Evolutionary conservation across 2,888 invertebrate species (phyloP).

Genomic region (Eupithecia subumbrata): DNA sequence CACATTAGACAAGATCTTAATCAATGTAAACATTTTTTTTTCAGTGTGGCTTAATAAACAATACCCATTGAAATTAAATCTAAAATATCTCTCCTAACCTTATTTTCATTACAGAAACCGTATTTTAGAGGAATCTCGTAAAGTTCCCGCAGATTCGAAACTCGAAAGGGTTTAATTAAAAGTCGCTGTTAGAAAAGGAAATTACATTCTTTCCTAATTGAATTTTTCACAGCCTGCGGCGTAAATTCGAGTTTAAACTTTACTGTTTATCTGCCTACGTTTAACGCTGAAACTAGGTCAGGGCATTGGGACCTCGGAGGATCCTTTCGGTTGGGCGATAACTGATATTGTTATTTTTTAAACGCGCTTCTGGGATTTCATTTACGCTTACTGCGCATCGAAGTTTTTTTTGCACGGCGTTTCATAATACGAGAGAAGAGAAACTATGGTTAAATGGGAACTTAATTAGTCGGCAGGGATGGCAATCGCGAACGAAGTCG

Average conservation of each 20-base stretch:
- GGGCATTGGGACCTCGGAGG: neutral
- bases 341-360: neutral
- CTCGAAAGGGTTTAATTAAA: constrained; percentile 41
- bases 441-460: no score
- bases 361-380: neutral
- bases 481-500: no score
- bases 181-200: constrained; percentile 35
- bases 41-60: no score
- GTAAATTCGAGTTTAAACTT: constrained; percentile 27
- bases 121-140: constrained; percentile 3
- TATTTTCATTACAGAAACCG: neutral
- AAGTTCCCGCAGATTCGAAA: constrained; percentile 24
- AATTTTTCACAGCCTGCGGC: constrained; percentile 19
- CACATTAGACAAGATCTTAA: no score
- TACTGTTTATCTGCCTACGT: constrained; percentile 16
- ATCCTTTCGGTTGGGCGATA: neutral
- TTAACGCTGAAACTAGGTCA: constrained; percentile 18
- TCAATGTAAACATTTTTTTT: no score
- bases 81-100: neutral
- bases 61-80: no score
- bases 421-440: no score
- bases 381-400: no score
- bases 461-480: no score
- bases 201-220: constrained; percentile 34
- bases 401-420: no score